These are phyloP conservation scores for Fistularia tabacaria DNA, from an alignment of 2,797 vertebrate genomes.

Conservation along the genomic window DNA sequence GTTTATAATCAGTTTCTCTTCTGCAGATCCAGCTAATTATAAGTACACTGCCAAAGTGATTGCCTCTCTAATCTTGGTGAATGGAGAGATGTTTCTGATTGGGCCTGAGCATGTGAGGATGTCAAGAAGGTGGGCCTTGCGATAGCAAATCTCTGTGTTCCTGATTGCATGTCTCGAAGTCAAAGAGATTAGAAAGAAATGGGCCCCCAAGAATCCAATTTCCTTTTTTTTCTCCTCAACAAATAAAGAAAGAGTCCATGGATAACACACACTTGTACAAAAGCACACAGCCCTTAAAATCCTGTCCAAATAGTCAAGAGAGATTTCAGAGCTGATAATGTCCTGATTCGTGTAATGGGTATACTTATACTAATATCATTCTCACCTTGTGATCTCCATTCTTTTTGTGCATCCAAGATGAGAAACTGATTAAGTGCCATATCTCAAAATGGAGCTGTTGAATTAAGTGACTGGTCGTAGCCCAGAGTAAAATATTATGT, in stretches of 20 bases:
- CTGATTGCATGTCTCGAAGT: constrained; percentile 60
- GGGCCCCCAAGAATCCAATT: constrained; percentile 34
- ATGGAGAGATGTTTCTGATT: constrained; percentile 12
- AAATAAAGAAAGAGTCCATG: constrained; percentile 34
- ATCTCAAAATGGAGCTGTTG: too few species aligned
- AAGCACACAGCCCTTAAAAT: background rate
- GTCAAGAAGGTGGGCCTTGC: constrained; percentile 48
- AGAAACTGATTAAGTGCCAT: too few species aligned
- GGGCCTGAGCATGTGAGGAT: constrained; percentile 32
- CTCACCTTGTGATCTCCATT: background rate
- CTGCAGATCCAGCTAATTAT: background rate
- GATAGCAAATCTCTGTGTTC: constrained; percentile 59
- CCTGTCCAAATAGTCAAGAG: background rate
- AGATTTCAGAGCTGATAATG: background rate
- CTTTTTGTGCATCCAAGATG: too few species aligned
- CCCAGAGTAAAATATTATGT: too few species aligned
- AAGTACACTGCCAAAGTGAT: background rate
- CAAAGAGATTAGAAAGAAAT: constrained; percentile 60
- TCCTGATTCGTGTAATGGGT: background rate
- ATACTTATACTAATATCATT: background rate
- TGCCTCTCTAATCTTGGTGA: background rate
- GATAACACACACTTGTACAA: too few species aligned
- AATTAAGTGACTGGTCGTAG: too few species aligned
- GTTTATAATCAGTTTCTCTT: background rate
- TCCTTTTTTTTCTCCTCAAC: constrained; percentile 49